Evolutionary conservation across 2,797 vertebrate genomes (phyloP), one percentile per base, ranked within the genome.

Genomic region (Rhinatrema bivittatum): DNA sequence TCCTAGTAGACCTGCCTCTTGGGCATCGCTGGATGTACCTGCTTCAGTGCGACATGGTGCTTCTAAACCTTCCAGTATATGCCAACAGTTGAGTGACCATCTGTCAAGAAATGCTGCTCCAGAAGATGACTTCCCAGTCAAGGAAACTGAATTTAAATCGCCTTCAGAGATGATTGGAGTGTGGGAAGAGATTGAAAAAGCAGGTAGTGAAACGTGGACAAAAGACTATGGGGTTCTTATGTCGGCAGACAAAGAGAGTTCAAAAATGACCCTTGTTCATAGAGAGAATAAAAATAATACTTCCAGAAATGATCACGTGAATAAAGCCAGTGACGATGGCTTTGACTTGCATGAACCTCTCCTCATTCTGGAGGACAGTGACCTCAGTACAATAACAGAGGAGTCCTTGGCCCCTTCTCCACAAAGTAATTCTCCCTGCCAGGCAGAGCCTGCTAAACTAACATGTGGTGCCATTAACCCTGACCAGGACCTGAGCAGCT

Each of bases 151-250:
- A 50, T 90, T 91, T 65, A 71, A 46, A 15, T 65, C 78, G 0
- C 69, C 88, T 7, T 68, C 75, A 1, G 86, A 92, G n/a, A 80
- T 90, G 53, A 49, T 87, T 17, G 81, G 75, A 42, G 55, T 88
- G 33, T 91, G 88, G 89, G 67, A 88, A 43, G 74, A 79, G 19
- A 86, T 90, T 79, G 89, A 91, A 50, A 78, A 77, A 56, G 46
- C 71, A 32, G 65, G 46, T 42, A n/a, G n/a, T n/a, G n/a, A n/a
- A n/a, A n/a, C n/a, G n/a, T n/a, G n/a, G n/a, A n/a, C n/a, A n/a
- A n/a, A n/a, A n/a, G n/a, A n/a, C n/a, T n/a, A n/a, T n/a, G n/a
- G n/a, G n/a, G n/a, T n/a, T n/a, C n/a, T n/a, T n/a, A n/a, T n/a
- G n/a, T n/a, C n/a, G n/a, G 42, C 11, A 21, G 14, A 1, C 36